Base-by-base conservation (phyloP, 92 coral and sea anemone genomes). In the Phenganax subtilis region DNA sequence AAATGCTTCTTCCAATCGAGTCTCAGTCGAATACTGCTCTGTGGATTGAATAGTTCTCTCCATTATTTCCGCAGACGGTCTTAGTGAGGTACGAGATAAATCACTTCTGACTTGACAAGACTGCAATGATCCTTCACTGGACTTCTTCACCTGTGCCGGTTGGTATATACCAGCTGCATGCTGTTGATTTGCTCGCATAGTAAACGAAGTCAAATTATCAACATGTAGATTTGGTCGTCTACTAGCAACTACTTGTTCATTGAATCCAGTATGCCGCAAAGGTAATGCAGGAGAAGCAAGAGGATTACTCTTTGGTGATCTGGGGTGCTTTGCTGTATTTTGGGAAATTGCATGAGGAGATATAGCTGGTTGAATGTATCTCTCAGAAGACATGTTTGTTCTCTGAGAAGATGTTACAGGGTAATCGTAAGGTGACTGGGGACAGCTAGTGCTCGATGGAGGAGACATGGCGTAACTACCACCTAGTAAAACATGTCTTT, bases 401-500 rank as follows among this genome's bases (percentile, higher is more conserved):
- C 62, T n/a, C 47, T 52, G 60, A 3, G 80, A 62, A 12, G 80
- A 75, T 54, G 31, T 54, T 0, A 3, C 65, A 54, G 60, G 80
- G 30, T 54, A 28, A 7, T 28, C 62, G 14, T 55, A 11, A 16
- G 80, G 47, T 74, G 79, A 74, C 60, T 51, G 79, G 25, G 79
- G 30, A 51, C 54, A 74, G 7, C 61, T 54, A 74, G 60, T 53
- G 59, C 3, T 54, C 55, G 60, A 28, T n/a, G 20, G 80, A 54
- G 63, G 63, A 54, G 80, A 55, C 51, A 66, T 29, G 11, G 37
- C 12, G 51, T 66, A 66, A 27, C 72, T 5, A 1, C 47, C 72
- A 16, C 51, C 51, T 66, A 12, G 72, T 29, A 30, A 30, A 1
- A 51, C 6, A 66, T 17, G 51, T 30, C 47, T 17, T 27, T 66